A percentile compares a stretch with the other conserved stretches of the same genome.
These are phyloP conservation scores for Platycheirus rosarum DNA, from an alignment of 2,888 invertebrate species.

Conservation along the genomic window DNA sequence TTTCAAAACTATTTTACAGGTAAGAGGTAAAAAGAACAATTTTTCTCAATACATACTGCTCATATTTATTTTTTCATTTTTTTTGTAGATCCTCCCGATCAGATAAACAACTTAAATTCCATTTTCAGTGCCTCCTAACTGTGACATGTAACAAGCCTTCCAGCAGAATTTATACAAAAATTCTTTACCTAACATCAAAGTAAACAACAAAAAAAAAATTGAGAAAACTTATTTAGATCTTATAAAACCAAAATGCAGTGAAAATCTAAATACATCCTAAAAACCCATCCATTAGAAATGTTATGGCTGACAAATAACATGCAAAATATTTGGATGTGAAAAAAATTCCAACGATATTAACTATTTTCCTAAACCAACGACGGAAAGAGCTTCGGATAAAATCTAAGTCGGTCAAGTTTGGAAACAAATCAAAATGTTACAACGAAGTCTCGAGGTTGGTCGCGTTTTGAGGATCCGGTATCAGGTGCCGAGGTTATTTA, in stretches of 20 bases:
- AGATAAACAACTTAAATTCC: neutral
- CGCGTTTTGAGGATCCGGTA: conserved; percentile 23
- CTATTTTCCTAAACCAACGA: neutral
- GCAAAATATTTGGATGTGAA: no score
- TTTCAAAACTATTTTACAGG: neutral
- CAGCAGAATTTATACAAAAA: neutral
- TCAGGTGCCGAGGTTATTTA: conserved; percentile 4
- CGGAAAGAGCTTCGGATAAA: conserved; percentile 2
- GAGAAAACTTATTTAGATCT: neutral
- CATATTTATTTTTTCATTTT: no score
- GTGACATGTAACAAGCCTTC: neutral
- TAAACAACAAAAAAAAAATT: conserved; percentile 5
- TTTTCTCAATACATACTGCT: no score
- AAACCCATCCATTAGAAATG: conserved; percentile 12
- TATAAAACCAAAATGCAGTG: conserved; percentile 2
- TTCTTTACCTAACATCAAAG: neutral
- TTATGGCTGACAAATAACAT: no score
- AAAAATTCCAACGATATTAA: no score
- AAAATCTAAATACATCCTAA: neutral
- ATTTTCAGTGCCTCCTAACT: neutral
- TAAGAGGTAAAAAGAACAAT: no score
- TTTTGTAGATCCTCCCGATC: no score
- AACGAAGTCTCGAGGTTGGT: conserved; percentile 33
- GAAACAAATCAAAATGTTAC: conserved; percentile 13
- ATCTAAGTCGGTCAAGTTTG: neutral